Evolutionary conservation across 64 coral and sea anemone genomes (phyloP).

Genomic region (Montipora cactus): DNA sequence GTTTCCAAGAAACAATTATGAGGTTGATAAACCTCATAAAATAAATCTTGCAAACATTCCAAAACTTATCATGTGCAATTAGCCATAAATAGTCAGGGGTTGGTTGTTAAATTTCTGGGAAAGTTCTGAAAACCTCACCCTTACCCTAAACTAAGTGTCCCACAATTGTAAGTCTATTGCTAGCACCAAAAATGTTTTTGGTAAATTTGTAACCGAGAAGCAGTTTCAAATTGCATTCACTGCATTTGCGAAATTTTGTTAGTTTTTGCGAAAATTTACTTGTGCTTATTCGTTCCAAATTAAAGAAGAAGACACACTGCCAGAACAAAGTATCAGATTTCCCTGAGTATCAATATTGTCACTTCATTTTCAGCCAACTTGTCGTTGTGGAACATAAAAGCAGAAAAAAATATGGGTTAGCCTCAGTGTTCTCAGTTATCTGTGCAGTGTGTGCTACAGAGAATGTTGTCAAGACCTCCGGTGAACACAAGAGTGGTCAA

Average conservation of each 20-base stretch:
- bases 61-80: background rate
- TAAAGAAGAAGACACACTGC: background rate
- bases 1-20: no score
- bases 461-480: slow-evolving; percentile 57
- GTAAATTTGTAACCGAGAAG: slow-evolving; percentile 6
- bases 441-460: slow-evolving; percentile 49
- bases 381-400: slow-evolving; percentile 18
- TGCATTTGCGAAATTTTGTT: no score
- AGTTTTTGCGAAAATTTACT: no score
- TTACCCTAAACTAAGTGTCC: background rate
- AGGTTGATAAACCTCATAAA: no score
- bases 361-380: slow-evolving; percentile 12
- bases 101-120: background rate
- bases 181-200: background rate
- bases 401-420: slow-evolving; percentile 41
- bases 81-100: background rate
- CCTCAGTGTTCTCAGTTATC: slow-evolving; percentile 34
- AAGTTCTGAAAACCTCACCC: slow-evolving; percentile 13
- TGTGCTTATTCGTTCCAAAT: background rate
- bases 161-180: background rate
- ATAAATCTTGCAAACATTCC: background rate
- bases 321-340: background rate
- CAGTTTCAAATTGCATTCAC: background rate
- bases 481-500: slow-evolving; percentile 58
- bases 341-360: slow-evolving; percentile 9